These are phyloP conservation scores for Dasypus novemcinctus DNA, from an alignment of 2,113 vertebrate species.

Conservation along the genomic window DNA sequence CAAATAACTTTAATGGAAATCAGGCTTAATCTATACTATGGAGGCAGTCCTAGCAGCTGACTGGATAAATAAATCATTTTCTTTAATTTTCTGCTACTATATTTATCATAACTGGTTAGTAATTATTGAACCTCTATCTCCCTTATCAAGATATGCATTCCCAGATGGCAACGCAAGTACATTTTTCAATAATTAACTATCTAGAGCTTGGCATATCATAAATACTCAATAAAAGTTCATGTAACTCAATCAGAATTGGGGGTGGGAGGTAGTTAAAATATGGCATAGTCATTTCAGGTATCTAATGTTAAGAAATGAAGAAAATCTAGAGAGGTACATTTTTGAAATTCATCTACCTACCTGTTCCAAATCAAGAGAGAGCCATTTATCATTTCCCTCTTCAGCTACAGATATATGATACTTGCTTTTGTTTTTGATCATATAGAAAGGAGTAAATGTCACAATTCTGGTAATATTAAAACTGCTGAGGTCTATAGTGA, in stretches of 20 bases:
- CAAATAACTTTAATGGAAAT: not conserved
- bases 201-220: not conserved
- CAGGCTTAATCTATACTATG: not conserved
- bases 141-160: not conserved
- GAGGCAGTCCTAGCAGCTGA: not conserved
- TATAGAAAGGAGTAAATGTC: constrained; percentile 95
- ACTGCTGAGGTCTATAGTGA: constrained; percentile 95
- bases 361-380: constrained; percentile 89
- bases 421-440: constrained; percentile 95
- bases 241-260: not conserved
- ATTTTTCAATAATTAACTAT: constrained; percentile 23
- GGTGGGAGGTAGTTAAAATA: not conserved
- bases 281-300: not conserved
- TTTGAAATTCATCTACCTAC: constrained; percentile 78
- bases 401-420: constrained; percentile 90
- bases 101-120: not conserved
- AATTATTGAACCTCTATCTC: not conserved
- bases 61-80: not conserved
- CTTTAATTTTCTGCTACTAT: not conserved
- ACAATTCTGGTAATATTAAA: constrained; percentile 98
- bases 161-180: not conserved
- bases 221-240: not conserved
- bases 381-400: constrained; percentile 90
- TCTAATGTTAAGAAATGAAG: not conserved
- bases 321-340: not conserved